Conservation (phyloP, 2,113 vertebrate species). For the Apaloderma vittatum region DNA sequence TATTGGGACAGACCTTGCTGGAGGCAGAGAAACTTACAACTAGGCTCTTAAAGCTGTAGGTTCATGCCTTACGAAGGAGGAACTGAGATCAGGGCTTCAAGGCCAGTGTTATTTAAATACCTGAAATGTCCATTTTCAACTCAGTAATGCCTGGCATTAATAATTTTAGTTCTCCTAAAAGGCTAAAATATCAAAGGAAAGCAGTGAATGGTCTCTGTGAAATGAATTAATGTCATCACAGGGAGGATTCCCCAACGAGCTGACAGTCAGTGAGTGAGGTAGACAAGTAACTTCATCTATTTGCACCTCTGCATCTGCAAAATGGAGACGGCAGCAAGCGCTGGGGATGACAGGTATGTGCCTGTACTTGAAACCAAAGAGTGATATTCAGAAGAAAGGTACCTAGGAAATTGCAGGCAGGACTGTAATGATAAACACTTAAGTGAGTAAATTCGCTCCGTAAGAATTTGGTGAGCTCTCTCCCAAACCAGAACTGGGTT, state of each 20-base stretch:
- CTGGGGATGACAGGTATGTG: neutral
- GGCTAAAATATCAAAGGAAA: neutral
- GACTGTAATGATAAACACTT: neutral
- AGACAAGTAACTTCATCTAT: neutral
- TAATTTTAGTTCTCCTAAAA: neutral
- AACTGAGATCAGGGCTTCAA: neutral
- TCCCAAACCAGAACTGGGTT: neutral
- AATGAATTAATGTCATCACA: neutral
- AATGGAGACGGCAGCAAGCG: neutral
- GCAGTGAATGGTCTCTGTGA: neutral
- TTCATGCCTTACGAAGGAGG: neutral
- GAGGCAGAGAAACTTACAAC: neutral
- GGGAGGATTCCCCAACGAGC: neutral
- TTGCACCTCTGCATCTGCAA: neutral
- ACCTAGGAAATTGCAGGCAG: neutral
- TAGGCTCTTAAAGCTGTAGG: neutral
- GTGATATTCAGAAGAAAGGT: neutral
- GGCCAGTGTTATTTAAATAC: neutral
- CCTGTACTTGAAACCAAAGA: neutral
- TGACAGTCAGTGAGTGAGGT: neutral
- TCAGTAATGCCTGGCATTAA: neutral
- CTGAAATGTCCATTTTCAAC: neutral
- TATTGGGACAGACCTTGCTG: neutral
- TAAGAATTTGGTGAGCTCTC: neutral
- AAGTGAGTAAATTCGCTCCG: neutral